Evolutionary conservation across 2,113 vertebrate species (phyloP).

Genomic region (Puma concolor): DNA sequence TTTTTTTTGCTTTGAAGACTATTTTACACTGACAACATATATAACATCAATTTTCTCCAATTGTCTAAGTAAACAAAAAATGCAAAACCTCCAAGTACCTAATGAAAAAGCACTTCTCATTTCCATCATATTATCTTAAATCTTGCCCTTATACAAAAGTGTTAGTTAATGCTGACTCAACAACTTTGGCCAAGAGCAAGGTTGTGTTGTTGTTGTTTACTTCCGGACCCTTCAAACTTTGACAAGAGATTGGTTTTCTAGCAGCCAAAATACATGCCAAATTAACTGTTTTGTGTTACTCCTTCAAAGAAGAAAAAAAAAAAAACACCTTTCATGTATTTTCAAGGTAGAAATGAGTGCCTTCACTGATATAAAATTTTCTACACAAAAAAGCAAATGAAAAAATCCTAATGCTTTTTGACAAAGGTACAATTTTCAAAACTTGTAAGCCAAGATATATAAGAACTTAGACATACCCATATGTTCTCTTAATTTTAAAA

Average conservation of each 20-base stretch:
- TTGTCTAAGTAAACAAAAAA: not conserved
- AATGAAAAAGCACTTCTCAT: slow-evolving; percentile 9
- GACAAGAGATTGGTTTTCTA: slow-evolving; percentile 18
- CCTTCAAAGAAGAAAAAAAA: not conserved
- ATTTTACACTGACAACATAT: slow-evolving; percentile 50
- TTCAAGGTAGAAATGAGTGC: slow-evolving; percentile 43
- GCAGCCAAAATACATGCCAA: slow-evolving; percentile 40
- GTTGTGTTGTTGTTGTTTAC: not conserved
- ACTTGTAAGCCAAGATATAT: not conserved
- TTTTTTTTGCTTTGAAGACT: not conserved
- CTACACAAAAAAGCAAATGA: slow-evolving; percentile 12
- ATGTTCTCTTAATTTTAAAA: slow-evolving; percentile 53
- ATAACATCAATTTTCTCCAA: slow-evolving; percentile 10
- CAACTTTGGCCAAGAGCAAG: slow-evolving; percentile 12
- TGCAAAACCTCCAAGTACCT: slow-evolving; percentile 41
- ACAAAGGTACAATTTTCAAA: slow-evolving; percentile 51
- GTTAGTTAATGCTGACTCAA: slow-evolving; percentile 52
- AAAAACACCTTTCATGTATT: not conserved
- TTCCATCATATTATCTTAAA: slow-evolving; percentile 40
- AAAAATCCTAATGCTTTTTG: slow-evolving; percentile 15
- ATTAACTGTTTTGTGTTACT: slow-evolving; percentile 29
- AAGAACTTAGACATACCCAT: not conserved
- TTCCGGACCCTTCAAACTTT: slow-evolving; percentile 54
- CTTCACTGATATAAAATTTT: slow-evolving; percentile 51
- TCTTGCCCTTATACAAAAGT: slow-evolving; percentile 14